phyloP scores from a whole-genome alignment of 1,140 invertebrate genomes.

The Brachionus angularis region DNA sequence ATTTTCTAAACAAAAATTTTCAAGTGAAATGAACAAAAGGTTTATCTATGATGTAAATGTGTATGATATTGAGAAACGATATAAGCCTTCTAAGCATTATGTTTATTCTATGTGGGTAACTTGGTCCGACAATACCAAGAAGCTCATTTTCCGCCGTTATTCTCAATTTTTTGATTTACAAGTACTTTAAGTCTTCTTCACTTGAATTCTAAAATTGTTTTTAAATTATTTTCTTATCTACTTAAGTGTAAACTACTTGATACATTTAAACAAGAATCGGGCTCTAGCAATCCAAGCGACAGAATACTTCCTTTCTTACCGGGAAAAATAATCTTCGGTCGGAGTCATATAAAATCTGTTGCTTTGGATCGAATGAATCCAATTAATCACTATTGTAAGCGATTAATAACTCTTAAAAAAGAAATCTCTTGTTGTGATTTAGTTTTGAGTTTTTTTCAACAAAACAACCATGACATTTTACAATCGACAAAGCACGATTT shows the following conservation, averaged over 20 bases:
- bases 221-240: background rate
- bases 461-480: background rate
- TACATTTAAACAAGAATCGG: constrained; percentile 26
- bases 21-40: background rate
- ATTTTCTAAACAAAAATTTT: background rate
- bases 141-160: constrained; percentile 13
- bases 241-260: constrained; percentile 29
- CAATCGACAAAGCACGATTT: too few species aligned
- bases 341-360: constrained; percentile 17
- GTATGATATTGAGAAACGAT: constrained; percentile 15
- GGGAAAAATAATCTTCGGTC: constrained; percentile 27
- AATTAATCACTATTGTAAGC: constrained; percentile 10
- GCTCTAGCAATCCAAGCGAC: background rate
- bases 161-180: constrained; percentile 39
- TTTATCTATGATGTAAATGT: background rate
- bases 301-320: constrained; percentile 25
- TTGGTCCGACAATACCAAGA: background rate
- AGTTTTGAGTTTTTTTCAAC: background rate
- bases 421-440: background rate
- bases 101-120: constrained; percentile 25
- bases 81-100: constrained; percentile 30
- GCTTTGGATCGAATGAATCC: constrained; percentile 11
- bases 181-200: background rate
- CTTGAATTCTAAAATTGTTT: background rate
- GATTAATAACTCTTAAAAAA: constrained; percentile 13